Percentiles rank a stretch among this genome's conserved stretches.
Conservation (phyloP, 2,888 invertebrate species). For the Apomyelois bistriatella region DNA sequence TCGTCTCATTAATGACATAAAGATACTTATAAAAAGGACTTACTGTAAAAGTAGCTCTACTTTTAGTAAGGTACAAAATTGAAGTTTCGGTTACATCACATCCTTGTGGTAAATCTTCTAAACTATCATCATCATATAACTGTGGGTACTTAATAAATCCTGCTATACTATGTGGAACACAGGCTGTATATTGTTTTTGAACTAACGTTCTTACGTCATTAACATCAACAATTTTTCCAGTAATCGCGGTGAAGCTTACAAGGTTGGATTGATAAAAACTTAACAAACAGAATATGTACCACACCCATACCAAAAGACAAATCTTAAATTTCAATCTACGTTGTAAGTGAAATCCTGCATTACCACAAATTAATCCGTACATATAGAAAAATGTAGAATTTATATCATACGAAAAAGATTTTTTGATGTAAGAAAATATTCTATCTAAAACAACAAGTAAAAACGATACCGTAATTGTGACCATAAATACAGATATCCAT, state of each 20-base stretch:
- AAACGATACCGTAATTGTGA: not conserved
- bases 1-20: not conserved
- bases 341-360: not conserved
- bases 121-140: not conserved
- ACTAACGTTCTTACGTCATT: not conserved
- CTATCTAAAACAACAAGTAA: not conserved
- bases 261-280: constrained; percentile 20
- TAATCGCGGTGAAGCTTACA: constrained; percentile 15
- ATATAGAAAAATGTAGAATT: not conserved
- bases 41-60: not conserved
- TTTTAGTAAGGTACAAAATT: not conserved
- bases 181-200: not conserved
- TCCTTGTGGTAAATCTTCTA: not conserved
- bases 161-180: not conserved
- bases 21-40: not conserved
- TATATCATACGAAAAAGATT: not conserved
- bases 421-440: not conserved
- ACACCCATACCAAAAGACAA: constrained; percentile 3
- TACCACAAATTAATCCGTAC: not conserved
- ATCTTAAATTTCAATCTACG: constrained; percentile 1
- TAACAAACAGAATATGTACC: constrained; percentile 19
- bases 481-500: not conserved
- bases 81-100: not conserved
- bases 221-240: not conserved
- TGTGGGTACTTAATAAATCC: not conserved